phyloP scores from a whole-genome alignment of 2,888 invertebrate species.

The Eretmocerus hayati region DNA sequence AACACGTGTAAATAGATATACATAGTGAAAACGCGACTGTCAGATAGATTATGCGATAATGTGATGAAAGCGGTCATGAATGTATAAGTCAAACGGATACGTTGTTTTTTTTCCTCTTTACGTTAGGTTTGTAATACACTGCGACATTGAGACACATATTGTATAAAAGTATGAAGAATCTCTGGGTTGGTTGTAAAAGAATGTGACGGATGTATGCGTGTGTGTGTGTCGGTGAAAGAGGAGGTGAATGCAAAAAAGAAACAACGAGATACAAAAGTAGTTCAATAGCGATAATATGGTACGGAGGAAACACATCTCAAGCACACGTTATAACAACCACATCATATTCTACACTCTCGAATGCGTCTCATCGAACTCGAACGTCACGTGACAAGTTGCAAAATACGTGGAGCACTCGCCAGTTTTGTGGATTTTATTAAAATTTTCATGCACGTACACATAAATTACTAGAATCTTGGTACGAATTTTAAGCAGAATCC shows the following conservation, averaged over 20 bases:
- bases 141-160: slow-evolving; percentile 26
- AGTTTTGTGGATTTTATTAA: slow-evolving; percentile 25
- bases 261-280: slow-evolving; percentile 1
- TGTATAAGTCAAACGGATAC: neutral
- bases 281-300: slow-evolving; percentile 6
- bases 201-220: slow-evolving; percentile 8
- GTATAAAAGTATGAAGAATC: slow-evolving; percentile 20
- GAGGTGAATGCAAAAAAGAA: slow-evolving; percentile 1
- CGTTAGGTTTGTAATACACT: slow-evolving; percentile 28
- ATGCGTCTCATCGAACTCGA: too few relatives aligned
- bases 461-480: too few relatives aligned
- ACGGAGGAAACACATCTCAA: slow-evolving; percentile 7
- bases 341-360: too few relatives aligned
- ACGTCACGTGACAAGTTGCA: slow-evolving; percentile 24
- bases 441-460: too few relatives aligned
- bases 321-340: too few relatives aligned
- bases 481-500: too few relatives aligned
- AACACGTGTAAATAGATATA: slow-evolving; percentile 30
- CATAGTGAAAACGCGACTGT: slow-evolving; percentile 24
- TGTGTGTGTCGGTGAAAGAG: neutral
- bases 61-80: slow-evolving; percentile 6
- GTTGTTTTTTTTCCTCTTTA: slow-evolving; percentile 15
- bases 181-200: too few relatives aligned
- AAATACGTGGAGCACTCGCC: slow-evolving; percentile 24
- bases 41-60: slow-evolving; percentile 3